Base-by-base conservation (phyloP, 2,888 invertebrate genomes). In the Troilus luridus region DNA sequence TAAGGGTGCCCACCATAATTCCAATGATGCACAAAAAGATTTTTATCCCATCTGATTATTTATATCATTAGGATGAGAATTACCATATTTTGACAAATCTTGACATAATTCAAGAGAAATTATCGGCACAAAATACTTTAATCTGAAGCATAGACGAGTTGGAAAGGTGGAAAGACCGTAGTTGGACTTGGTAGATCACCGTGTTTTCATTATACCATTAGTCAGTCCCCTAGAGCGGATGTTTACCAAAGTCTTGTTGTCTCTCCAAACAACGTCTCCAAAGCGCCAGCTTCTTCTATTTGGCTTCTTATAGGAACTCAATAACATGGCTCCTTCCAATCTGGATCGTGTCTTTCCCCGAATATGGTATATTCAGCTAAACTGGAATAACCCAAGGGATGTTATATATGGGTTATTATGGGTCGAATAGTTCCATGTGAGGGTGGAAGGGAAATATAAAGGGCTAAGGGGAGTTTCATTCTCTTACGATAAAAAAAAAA, bases 281-380 rank as follows among this genome's bases (percentile, higher is more conserved):
- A 85, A 85, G 85, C 85, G 85, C 85, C 85, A 56, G 85, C 17
- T 85, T 58, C 56, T 85, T 85, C 56, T 85, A 85, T 85, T 85
- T 54, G 54, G n/a, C 21, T n/a, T 85, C 85, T n/a, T 85, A 58
- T 27, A 77, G 56, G 3, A 24, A 11, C n/a, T 8, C 12, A 54
- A 56, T n/a, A 56, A 56, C 27, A n/a, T 2, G n/a, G 24, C 54
- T 56, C 19, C 21, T 6, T 81, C 81, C 6, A 41, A 85, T 85
- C 85, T 85, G 56, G 56, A 2, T 85, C 54, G 11, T 7, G 27
- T 41, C 17, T 77, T 19, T 41, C 17, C 41, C 41, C 0, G 14
- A 77, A 41, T 27, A 41, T 77, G 27, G 8, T 77, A 41, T 67
- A 67, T 12, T 67, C 64, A n/a, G n/a, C n/a, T n/a, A 21, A 21